Conservation (phyloP, 92 coral and sea anemone species). For the Muricea muricata region DNA sequence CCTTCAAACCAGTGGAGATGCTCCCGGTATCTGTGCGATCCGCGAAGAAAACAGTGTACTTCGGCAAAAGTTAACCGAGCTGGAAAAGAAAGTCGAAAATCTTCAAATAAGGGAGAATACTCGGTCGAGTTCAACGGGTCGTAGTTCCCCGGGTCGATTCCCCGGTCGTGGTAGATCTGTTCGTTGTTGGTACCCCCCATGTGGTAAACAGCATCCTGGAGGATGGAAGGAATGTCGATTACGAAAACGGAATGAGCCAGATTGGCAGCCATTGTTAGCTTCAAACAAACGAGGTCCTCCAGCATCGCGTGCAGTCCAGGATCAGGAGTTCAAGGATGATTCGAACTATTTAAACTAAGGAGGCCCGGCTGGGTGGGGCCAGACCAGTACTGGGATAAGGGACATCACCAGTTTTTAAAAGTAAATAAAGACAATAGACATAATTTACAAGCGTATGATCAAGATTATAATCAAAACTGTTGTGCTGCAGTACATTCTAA, state of each 20-base stretch:
- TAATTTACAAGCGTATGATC: slow-evolving; percentile 18
- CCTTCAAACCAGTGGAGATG: not conserved
- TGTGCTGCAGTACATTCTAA: not conserved
- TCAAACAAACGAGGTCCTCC: not conserved
- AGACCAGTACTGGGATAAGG: slow-evolving; percentile 29
- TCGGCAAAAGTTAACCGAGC: not conserved
- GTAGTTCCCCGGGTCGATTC: not conserved
- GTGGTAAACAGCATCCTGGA: slow-evolving; percentile 8
- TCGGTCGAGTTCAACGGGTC: too few relatives aligned
- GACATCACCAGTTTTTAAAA: slow-evolving; percentile 25
- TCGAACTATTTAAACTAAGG: not conserved
- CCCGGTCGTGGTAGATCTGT: not conserved
- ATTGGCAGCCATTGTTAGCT: not conserved
- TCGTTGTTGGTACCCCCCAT: not conserved
- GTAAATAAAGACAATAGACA: slow-evolving; percentile 11
- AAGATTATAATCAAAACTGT: slow-evolving; percentile 10
- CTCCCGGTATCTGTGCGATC: not conserved
- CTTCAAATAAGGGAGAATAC: too few relatives aligned
- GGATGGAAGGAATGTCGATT: slow-evolving; percentile 26
- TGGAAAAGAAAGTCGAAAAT: not conserved
- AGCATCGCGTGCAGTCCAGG: slow-evolving; percentile 17
- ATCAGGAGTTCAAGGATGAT: not conserved
- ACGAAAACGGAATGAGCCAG: slow-evolving; percentile 2
- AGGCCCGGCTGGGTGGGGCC: slow-evolving; percentile 43
- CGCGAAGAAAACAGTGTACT: not conserved